Base-by-base conservation (phyloP, 1,140 invertebrate genomes). In the Vollenhovia emeryi region DNA sequence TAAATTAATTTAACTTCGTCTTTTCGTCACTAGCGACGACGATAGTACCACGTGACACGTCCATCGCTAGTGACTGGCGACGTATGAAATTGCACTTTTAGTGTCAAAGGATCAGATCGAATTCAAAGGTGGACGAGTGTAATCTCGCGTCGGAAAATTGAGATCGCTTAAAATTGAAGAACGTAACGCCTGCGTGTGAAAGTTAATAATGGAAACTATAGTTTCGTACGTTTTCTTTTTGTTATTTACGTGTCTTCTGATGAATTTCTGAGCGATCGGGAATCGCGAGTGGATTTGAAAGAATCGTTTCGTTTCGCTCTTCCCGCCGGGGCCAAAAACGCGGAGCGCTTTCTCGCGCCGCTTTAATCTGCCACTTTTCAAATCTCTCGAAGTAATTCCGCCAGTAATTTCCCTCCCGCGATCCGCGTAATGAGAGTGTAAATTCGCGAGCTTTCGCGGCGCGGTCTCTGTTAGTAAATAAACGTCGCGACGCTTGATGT, bases 351-450 rank as follows among this genome's bases (percentile, higher is more conserved):
- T 71, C 6, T 27, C 36, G 52, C 27, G 8, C 21, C 6, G 57
- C 33, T 84, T 78, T 84, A 84, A 84, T 84, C 64, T 84, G 66
- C 45, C n/a, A 7, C 36, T 55, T 30, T 64, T 11, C 33, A 36
- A 30, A 52, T 52, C 36, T 59, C 43, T 45, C 40, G 15, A 18
- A 18, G 45, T 50, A 64, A 78, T 66, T 66, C 59, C 45, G 57
- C 43, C 18, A 55, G 59, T 64, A 64, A 84, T 60, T 64, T 73
- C 30, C 18, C 24, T 40, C 45, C 40, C 55, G 18, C 33, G 15
- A 84, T n/a, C 33, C 82, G 33, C 62, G 45, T 84, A 84, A 84
- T 78, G 59, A 84, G 43, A 78, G 40, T 50, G 73, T 66, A 78
- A 78, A 84, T 84, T 52, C 36, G 57, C 71, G 21, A 52, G 40